Base-by-base conservation (phyloP, 1,140 invertebrate genomes). In the Drosophila yakuba region DNA sequence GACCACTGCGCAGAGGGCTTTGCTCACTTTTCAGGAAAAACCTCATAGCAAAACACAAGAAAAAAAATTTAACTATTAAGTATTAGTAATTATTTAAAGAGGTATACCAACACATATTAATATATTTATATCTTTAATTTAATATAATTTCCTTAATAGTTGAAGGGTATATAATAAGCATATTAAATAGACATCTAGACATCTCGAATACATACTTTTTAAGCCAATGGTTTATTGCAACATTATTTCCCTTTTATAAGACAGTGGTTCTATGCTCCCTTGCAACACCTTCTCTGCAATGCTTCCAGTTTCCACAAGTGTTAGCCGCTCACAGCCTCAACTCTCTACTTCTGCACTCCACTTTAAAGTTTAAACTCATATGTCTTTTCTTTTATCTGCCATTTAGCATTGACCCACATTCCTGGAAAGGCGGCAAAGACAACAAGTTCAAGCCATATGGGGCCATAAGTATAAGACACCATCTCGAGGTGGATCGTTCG, bases 391-490 rank as follows among this genome's bases (percentile, higher is more conserved):
- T 48, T 48, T 39, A 71, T 48, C 36, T 57, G 28, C 32, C 36
- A 23, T 51, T 80, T 80, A 80, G 41, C 81, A 78, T 85, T 85
- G 78, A 85, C 82, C 81, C 81, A 86, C 50, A 32, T 86, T 85
- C 67, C 81, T 20, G 61, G 74, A 74, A 85, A 85, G 82, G 81
- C 63, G 73, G 77, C 45, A 73, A 32, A 44, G n/a, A 51, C 48
- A 66, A 78, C 57, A 57, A 74, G 47, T 44, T 60, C 15, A 38
- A 8, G 59, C 60, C 64, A 68, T 52, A 50, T 64, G 64, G 17
- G n/a, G 39, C 15, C 11, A 44, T 55, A 12, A 36, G 14, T 14
- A 23, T 12, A 32, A 58, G 59, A 62, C 39, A 60, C 57, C 55
- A 55, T 67, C 67, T 61, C 8, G 32, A 54, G 67, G 54, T 23